These are phyloP conservation scores for Bombus vancouverensis DNA, from an alignment of 1,140 invertebrate species.

Conservation along the genomic window DNA sequence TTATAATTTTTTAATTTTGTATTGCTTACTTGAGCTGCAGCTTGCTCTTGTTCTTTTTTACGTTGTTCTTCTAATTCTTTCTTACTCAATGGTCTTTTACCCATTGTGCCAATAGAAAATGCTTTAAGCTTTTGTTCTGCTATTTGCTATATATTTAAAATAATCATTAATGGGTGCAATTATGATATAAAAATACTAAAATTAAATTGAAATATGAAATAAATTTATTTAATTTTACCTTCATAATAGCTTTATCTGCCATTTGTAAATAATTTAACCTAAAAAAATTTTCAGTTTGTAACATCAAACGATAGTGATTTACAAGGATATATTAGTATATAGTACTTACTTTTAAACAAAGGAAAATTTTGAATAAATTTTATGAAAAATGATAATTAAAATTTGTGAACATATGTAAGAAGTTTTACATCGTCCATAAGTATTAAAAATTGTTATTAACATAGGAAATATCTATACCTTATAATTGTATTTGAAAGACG, in stretches of 20 bases:
- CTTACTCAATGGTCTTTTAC: slow-evolving; percentile 90
- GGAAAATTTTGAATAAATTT: not conserved
- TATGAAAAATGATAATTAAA: not conserved
- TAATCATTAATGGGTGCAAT: not conserved
- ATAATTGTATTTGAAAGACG: not conserved
- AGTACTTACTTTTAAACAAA: not conserved
- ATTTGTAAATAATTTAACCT: slow-evolving; percentile 69
- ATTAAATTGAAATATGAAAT: not conserved
- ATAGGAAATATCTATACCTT: slow-evolving; percentile 11
- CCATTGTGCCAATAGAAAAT: slow-evolving; percentile 92
- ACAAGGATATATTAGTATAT: not conserved
- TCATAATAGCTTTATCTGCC: slow-evolving; percentile 81
- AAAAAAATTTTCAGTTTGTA: slow-evolving; percentile 30
- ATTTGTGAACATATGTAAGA: not conserved
- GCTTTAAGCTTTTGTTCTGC: slow-evolving; percentile 91
- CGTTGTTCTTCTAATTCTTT: slow-evolving; percentile 93
- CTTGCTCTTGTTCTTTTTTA: slow-evolving; percentile 95
- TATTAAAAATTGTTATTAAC: slow-evolving; percentile 15
- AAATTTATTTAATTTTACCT: slow-evolving; percentile 68
- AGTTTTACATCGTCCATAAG: slow-evolving; percentile 10
- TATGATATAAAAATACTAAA: not conserved
- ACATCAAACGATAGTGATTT: not conserved
- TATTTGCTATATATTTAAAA: slow-evolving; percentile 83
- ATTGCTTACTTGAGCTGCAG: slow-evolving; percentile 86
- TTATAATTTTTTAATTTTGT: not conserved